Base-by-base conservation (phyloP, 2,797 vertebrate species). In the Thalassophryne amazonica region DNA sequence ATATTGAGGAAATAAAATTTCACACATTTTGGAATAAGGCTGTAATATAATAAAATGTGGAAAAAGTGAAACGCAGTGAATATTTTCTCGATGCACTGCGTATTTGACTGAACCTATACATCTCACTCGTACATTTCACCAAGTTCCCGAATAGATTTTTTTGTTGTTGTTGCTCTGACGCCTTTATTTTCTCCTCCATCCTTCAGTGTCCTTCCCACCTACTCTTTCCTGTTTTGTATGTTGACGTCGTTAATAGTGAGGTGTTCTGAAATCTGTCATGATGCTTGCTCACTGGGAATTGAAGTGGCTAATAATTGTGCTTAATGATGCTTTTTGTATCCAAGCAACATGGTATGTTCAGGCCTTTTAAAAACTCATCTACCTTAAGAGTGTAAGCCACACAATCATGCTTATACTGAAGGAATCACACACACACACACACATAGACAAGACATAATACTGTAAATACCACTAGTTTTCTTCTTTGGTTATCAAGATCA, bases 291-390 rank as follows among this genome's bases (percentile, higher is more conserved):
- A 78, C 76, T 85, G 69, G 73, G 53, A 62, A 40, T 71, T 83
- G 65, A 84, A 89, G 85, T 80, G 89, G 76, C 56, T 74, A 71
- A 85, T 89, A 89, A 90, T 90, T 87, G 75, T 63, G 60, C 69
- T 61, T 89, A 88, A 91, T 91, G 78, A 86, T 85, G 88, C 90
- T 90, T 90, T 92, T 88, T 91, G 91, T 92, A 87, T 86, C 91
- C 80, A 86, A 85, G 91, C 91, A 92, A 92, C 91, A 41, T 60
- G 60, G 54, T 73, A 48, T 40, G 56, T 69, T 41, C 57, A 27
- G 64, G 70, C 67, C 60, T 73, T 78, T 80, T 75, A 73, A 53
- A 49, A 67, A 78, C 60, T 83, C 77, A 83, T 80, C 80, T 79
- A 78, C 74, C 84, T 75, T 83, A 59, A 74, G 56, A 71, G 76